phyloP scores from a whole-genome alignment of 2,113 vertebrate genomes.

The Protobothrops flavoviridis region DNA sequence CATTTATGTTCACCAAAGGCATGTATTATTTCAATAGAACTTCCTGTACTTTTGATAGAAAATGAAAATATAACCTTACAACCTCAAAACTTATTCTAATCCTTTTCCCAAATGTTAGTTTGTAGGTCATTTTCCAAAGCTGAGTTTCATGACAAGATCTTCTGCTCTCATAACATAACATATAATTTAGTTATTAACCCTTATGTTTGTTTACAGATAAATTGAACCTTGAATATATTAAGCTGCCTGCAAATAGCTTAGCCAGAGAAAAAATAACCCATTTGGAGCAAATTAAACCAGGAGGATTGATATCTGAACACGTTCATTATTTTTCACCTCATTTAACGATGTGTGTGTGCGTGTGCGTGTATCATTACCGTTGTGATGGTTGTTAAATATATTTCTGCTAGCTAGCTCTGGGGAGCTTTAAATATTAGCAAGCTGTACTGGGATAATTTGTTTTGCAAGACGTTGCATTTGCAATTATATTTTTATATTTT shows the following conservation, averaged over 20 bases:
- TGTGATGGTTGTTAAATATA: background rate
- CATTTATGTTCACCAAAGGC: background rate
- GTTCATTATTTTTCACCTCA: background rate
- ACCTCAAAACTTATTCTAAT: background rate
- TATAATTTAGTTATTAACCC: background rate
- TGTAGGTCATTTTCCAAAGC: background rate
- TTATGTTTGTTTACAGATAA: background rate
- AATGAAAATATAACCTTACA: background rate
- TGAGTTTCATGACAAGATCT: background rate
- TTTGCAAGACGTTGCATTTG: background rate
- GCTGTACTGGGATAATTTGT: background rate
- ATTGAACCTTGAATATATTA: background rate
- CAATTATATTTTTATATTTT: background rate
- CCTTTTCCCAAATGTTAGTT: background rate
- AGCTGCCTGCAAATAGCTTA: background rate
- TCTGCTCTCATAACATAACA: background rate
- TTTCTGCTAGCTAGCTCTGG: background rate
- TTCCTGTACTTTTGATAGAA: background rate
- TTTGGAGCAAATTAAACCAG: background rate
- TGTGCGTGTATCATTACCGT: background rate
- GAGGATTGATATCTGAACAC: background rate
- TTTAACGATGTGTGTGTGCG: background rate
- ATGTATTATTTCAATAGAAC: background rate
- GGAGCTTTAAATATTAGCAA: background rate
- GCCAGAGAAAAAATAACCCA: background rate